Conservation (phyloP, 2,113 vertebrate species). For the Bos indicus region DNA sequence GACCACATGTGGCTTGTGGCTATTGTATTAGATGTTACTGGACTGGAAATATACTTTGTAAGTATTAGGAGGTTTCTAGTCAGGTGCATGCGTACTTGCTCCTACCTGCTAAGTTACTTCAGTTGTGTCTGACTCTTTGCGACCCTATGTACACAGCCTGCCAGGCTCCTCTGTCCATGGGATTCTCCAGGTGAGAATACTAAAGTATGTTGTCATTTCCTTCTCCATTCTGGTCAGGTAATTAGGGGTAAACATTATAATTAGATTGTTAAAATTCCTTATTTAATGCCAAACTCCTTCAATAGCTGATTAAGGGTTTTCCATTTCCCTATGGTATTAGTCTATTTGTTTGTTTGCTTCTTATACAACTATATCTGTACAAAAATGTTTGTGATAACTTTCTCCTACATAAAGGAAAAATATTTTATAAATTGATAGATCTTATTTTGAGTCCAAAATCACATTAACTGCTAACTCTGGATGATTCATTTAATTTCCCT, state of each 20-base stretch:
- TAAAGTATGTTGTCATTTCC: background rate
- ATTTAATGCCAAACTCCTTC: background rate
- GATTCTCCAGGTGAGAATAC: background rate
- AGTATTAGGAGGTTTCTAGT: background rate
- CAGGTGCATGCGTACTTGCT: fast-evolving
- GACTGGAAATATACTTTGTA: background rate
- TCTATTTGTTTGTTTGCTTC: background rate
- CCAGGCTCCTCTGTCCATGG: background rate
- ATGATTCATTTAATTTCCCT: background rate
- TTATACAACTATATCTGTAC: background rate
- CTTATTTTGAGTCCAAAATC: background rate
- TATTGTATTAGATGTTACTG: background rate
- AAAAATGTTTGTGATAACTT: background rate
- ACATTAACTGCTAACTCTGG: background rate
- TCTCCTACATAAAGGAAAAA: background rate
- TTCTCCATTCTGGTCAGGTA: background rate
- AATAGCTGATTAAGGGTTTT: background rate
- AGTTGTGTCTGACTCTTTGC: background rate
- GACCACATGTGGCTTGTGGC: background rate
- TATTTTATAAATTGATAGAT: background rate
- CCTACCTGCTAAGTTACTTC: background rate
- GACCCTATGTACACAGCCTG: background rate
- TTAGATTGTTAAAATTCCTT: background rate
- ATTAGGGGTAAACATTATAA: background rate
- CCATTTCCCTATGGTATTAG: background rate